Evolutionary conservation across 2,797 vertebrate species (phyloP).

Genomic region (Cyclopterus lumpus): DNA sequence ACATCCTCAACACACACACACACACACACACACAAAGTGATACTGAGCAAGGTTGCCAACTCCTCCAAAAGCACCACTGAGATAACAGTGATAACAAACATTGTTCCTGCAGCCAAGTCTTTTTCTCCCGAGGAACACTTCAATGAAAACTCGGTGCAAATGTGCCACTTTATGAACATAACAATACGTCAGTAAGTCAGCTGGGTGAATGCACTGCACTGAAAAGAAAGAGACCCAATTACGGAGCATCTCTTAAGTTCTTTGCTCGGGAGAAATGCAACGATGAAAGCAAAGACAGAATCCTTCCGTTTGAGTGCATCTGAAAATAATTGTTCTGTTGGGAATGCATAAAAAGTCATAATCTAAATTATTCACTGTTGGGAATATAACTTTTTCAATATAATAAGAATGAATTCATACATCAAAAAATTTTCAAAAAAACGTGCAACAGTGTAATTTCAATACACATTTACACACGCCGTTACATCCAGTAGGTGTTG

Average conservation of each 20-base stretch:
- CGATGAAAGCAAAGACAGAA: conserved; percentile 61
- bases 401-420: conserved; percentile 39
- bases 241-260: conserved; percentile 69
- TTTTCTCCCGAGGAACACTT: conserved; percentile 78
- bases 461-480: conserved; percentile 18
- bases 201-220: conserved; percentile 56
- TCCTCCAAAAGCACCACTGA: conserved; percentile 79
- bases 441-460: conserved; percentile 25
- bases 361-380: conserved; percentile 45
- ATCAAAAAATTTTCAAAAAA: conserved; percentile 20
- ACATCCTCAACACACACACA: conserved; percentile 66
- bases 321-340: conserved; percentile 59
- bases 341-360: conserved; percentile 50
- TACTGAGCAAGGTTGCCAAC: conserved; percentile 77
- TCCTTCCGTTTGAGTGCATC: conserved; percentile 52
- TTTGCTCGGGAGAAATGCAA: conserved; percentile 62
- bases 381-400: conserved; percentile 28
- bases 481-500: conserved; percentile 30
- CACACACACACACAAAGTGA: conserved; percentile 61
- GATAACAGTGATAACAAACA: conserved; percentile 83
- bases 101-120: conserved; percentile 77
- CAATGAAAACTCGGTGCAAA: conserved; percentile 77
- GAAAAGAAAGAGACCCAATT: conserved; percentile 77
- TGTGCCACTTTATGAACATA: conserved; percentile 78
- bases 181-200: conserved; percentile 78